These are phyloP conservation scores for Odontesthes bonariensis DNA, from an alignment of 2,113 vertebrate species.

Conservation along the genomic window DNA sequence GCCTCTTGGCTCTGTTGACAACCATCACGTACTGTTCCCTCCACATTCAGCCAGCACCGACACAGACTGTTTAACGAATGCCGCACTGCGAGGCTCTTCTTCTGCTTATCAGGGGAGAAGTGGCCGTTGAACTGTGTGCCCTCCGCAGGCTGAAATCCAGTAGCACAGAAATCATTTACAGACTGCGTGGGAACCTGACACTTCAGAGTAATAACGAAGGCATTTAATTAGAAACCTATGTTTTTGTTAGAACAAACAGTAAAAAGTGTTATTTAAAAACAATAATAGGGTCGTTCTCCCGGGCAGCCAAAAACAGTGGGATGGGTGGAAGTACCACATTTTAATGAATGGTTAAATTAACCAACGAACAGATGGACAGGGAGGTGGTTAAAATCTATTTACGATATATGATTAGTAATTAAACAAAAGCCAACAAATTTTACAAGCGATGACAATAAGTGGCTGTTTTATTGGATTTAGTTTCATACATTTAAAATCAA, in stretches of 20 bases:
- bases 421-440: not conserved
- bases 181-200: not conserved
- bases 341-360: too few relatives aligned
- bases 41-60: not conserved
- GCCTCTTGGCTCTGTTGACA: conserved; percentile 15
- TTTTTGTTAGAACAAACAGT: too few relatives aligned
- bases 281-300: too few relatives aligned
- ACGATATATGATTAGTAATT: not conserved
- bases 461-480: not conserved
- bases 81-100: conserved; percentile 57
- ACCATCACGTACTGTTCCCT: conserved; percentile 35
- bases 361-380: too few relatives aligned
- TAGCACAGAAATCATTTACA: conserved; percentile 10
- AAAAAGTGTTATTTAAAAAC: too few relatives aligned
- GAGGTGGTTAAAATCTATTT: too few relatives aligned
- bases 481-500: not conserved
- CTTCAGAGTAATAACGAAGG: too few relatives aligned
- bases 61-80: conserved; percentile 29
- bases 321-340: too few relatives aligned
- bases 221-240: not conserved
- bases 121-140: conserved; percentile 24
- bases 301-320: too few relatives aligned
- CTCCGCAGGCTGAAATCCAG: conserved; percentile 46
- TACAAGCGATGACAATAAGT: not conserved
- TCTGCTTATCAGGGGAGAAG: conserved; percentile 17